Conservation (phyloP, 1,140 invertebrate species). For the Agrypnia vestita region DNA sequence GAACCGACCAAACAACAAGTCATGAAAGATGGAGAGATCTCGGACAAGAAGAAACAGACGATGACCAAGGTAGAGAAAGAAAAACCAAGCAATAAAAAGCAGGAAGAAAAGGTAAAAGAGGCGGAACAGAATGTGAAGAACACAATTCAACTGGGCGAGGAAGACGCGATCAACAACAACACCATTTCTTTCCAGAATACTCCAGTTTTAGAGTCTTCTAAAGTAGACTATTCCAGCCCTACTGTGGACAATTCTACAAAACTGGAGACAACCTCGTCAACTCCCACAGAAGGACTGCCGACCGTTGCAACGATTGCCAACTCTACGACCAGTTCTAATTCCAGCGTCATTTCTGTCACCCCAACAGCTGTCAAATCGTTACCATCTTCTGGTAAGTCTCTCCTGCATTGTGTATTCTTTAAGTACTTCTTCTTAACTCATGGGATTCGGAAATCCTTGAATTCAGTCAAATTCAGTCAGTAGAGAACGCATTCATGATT, state of each 20-base stretch:
- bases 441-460: too few species aligned
- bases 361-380: not conserved
- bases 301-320: not conserved
- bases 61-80: constrained; percentile 59
- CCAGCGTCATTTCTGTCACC: constrained; percentile 15
- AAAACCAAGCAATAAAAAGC: constrained; percentile 56
- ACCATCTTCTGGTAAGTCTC: constrained; percentile 9
- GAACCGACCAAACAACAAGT: constrained; percentile 60
- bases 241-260: not conserved
- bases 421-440: too few species aligned
- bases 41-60: constrained; percentile 60
- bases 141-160: constrained; percentile 47
- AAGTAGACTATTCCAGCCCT: constrained; percentile 21
- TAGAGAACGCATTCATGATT: too few species aligned
- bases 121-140: constrained; percentile 44
- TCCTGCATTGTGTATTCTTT: too few species aligned
- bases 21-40: constrained; percentile 60
- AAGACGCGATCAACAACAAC: constrained; percentile 50
- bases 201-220: constrained; percentile 45
- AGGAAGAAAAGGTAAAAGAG: constrained; percentile 58
- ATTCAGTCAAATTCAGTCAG: too few species aligned
- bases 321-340: not conserved
- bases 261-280: not conserved
- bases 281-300: constrained; percentile 19
- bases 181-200: constrained; percentile 28